Evolutionary conservation across 1,140 invertebrate species (phyloP), one percentile per base, ranked within the genome.

Genomic region (Tetramorium parvispinum): DNA sequence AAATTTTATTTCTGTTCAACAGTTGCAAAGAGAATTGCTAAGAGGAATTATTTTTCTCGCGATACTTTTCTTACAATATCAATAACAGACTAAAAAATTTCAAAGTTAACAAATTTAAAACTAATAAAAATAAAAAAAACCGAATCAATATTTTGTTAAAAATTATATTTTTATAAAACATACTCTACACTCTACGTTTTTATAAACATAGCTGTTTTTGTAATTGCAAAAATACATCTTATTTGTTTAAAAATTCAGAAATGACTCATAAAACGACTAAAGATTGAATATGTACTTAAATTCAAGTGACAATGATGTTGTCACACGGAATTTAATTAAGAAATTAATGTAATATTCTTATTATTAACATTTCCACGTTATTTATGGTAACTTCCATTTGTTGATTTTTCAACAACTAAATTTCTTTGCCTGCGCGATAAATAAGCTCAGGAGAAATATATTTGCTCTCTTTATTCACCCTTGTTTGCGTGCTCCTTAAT

Each of bases 401-500:
- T 24, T 70, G 49, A 81, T 81, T 81, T 55, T 57, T 16, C 16
- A 27, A 81, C 16, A 21, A 11, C 7, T 37, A 57, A 66, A 81
- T 81, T 70, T 55, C 63, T 70, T 53, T 46, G n/a, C 43, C 40
- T 13, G 10, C 37, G 51, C 40, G 68, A 73, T 49, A 83, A 73
- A 75, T 83, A 59, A 83, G 65, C 63, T 27, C 32, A 51, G 21
- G 18, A 75, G 13, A 73, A 59, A 83, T 83, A 46, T 61, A 13
- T 57, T 24, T 57, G 55, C 53, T 68, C 21, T 68, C 65, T 46
- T 46, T 57, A 59, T 46, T 24, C 40, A 40, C 13, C 66, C 8
- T 82, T 82, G 40, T 83, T 73, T 83, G 53, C 40, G 18, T 75
- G 27, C 6, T 83, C 43, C 66, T 83, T 49, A 59, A 83, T 83